Evolutionary conservation across 1,140 invertebrate species (phyloP), one percentile per base, ranked within the genome.

Genomic region (Lasaia peninsularis): DNA sequence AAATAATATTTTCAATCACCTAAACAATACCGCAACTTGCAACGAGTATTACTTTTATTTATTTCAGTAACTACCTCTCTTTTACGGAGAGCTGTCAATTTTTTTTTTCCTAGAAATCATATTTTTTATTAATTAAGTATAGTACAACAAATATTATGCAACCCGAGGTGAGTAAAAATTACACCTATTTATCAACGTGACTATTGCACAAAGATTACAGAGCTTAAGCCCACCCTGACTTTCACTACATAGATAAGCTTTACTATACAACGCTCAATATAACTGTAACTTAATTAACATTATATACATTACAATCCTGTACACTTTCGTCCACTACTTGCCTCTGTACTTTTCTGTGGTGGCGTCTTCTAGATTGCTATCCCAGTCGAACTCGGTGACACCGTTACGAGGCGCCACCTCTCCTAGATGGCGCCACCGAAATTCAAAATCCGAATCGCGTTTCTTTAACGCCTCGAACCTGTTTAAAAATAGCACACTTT

Each of bases 301-400:
- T 53, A 21, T 35, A 37, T 53, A 53, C 52, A 53, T 14, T 35
- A 20, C 6, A 24, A 33, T 53, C 11, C 31, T 21, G 34, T 14
- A 53, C 9, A 33, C 18, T 37, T 24, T 12, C 16, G 3, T 16
- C 3, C 35, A n/a, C n/a, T 82, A 84, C 75, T 85, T 85, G 74
- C 84, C 83, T 65, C 77, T 67, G 31, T 79, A 75, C 65, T 78
- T 87, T 52, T 89, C 89, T 3, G 89, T 89, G 33, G 89, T 89
- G 37, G 92, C 93, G 73, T 95, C 94, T 69, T 95, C 94, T 56
- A 95, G 90, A 66, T 94, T 94, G 83, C 93, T 94, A 84, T 96
- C 95, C 95, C 95, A 96, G 88, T 96, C 95, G 80, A 96, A 96
- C 80, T 95, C 94, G 51, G 94, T 95, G 60, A 92, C 93, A 58